phyloP scores from a whole-genome alignment of 2,113 vertebrate species.

The Galbula dea region DNA sequence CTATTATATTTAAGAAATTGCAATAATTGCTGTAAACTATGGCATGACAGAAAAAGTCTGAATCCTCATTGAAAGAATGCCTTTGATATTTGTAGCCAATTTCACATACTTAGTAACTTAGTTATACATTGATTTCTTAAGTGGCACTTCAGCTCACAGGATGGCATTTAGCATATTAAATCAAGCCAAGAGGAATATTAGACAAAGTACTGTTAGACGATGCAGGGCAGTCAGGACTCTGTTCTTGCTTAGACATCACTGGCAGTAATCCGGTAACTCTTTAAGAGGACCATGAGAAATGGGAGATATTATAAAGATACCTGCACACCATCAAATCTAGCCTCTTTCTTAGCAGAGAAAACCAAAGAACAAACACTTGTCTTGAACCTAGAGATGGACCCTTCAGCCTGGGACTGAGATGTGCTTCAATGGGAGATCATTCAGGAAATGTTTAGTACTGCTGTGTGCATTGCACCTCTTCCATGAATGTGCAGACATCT shows the following conservation, averaged over 20 bases:
- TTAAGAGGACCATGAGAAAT: background rate
- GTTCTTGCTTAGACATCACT: background rate
- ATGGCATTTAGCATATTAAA: background rate
- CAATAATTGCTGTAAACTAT: background rate
- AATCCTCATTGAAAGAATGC: background rate
- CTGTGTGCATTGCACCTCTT: background rate
- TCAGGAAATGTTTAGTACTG: background rate
- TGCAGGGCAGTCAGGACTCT: background rate
- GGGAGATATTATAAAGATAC: background rate
- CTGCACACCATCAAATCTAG: background rate
- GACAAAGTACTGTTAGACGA: background rate
- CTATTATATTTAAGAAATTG: background rate
- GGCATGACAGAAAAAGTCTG: background rate
- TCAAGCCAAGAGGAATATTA: background rate
- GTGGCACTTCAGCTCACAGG: background rate
- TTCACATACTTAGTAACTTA: background rate
- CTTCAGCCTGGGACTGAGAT: background rate
- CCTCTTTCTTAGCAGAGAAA: background rate
- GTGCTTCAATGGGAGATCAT: fast-evolving
- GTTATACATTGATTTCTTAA: background rate
- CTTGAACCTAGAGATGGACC: background rate
- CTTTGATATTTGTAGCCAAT: background rate
- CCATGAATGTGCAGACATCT: background rate
- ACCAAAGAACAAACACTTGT: background rate
- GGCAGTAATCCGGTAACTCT: background rate